Evolutionary conservation across 1,140 invertebrate genomes (phyloP), one percentile per base, ranked within the genome.

Genomic region (Lucilia cuprina): DNA sequence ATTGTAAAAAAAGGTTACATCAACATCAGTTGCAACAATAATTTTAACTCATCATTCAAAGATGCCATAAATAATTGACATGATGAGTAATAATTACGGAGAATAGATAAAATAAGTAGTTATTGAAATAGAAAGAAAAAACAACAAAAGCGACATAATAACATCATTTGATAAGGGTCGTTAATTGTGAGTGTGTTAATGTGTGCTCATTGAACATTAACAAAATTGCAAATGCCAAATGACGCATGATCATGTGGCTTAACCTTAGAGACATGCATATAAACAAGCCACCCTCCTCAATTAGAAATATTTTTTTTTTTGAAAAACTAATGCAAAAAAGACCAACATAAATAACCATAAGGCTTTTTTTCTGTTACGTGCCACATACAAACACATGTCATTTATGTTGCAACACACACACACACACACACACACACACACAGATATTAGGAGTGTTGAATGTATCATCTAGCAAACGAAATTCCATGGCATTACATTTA

Each of bases 161-260:
- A 41, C 41, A 78, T 47, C 34, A 78, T 78, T 78, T 78, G 75
- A 78, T 41, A 78, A 78, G 75, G 75, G 75, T 78, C 75, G 8
- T 19, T 60, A 60, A 17, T n/a, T 60, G 3, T 41, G 25, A 30
- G 25, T 30, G 25, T 3, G 12, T 12, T 55, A 55, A 12, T n/a
- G 14, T 2, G 14, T 60, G 55, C 7, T 60, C 55, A 60, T 60
- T 60, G 55, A 60, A 60, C 55, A 60, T 17, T 14, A n/a, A 60
- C 14, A 60, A 60, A 47, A 19, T 78, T 35, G 75, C 75, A 78
- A 78, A 78, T 41, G n/a, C 75, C 75, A 78, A 47, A 78, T 78
- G 75, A 78, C 35, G 34, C 14, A 47, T n/a, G 35, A 78, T 41
- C 41, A 19, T 78, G 3, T 75, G 13, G 74, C 25, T 41, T 41